Evolutionary conservation across 2,888 invertebrate species (phyloP).

Genomic region (Cheilosia scutellata): DNA sequence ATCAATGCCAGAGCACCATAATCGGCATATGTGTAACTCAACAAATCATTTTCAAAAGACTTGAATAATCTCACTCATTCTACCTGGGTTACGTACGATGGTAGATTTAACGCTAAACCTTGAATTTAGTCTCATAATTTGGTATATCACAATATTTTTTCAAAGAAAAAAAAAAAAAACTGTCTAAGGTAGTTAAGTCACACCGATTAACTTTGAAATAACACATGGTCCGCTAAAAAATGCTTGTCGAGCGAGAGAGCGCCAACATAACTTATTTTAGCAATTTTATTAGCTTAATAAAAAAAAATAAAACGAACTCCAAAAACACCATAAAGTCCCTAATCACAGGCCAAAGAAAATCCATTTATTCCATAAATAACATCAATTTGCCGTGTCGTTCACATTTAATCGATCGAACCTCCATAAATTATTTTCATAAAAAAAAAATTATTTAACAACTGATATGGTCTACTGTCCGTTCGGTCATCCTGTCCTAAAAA

Average conservation of each 20-base stretch:
- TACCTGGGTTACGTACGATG: too few species aligned
- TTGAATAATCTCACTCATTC: too few species aligned
- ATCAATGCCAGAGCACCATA: too few species aligned
- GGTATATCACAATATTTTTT: too few species aligned
- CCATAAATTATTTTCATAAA: conserved; percentile 68
- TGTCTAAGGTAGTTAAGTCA: not conserved
- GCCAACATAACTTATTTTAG: conserved; percentile 3
- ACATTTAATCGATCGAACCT: conserved; percentile 60
- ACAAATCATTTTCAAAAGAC: too few species aligned
- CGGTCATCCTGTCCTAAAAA: not conserved
- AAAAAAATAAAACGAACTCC: conserved; percentile 6
- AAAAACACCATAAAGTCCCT: conserved; percentile 10
- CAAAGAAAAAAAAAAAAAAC: not conserved
- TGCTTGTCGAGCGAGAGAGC: not conserved
- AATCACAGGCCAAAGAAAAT: conserved; percentile 24
- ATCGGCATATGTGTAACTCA: too few species aligned
- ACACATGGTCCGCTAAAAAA: not conserved
- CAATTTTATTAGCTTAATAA: conserved; percentile 30
- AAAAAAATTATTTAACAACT: conserved; percentile 16
- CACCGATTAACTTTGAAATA: not conserved
- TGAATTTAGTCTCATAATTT: too few species aligned
- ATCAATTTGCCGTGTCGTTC: conserved; percentile 52
- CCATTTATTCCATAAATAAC: conserved; percentile 62
- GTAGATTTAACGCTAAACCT: too few species aligned
- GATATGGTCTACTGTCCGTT: not conserved